Evolutionary conservation across 2,797 vertebrate species (phyloP).

Genomic region (Limnodromus scolopaceus): DNA sequence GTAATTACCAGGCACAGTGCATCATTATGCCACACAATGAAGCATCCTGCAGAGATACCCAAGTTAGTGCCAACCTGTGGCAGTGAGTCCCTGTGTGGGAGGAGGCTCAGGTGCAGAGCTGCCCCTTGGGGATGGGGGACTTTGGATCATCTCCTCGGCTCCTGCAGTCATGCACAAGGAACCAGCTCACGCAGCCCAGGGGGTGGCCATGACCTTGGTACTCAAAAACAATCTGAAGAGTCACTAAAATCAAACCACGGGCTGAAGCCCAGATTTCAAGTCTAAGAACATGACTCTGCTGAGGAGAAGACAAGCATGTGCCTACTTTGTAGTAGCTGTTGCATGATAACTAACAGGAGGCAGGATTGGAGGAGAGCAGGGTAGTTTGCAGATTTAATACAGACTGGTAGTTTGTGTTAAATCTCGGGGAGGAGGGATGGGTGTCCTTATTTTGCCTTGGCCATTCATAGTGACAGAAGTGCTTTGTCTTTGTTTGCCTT

Average conservation of each 20-base stretch:
- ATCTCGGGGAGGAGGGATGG: not conserved
- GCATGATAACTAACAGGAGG: no score
- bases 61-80: not conserved
- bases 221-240: not conserved
- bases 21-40: accelerated
- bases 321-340: accelerated
- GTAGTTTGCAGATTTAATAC: not conserved
- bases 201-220: not conserved
- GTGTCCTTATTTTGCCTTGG: not conserved
- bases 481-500: not conserved
- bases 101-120: not conserved
- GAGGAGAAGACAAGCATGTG: no score
- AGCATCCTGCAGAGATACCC: not conserved
- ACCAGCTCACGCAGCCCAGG: accelerated
- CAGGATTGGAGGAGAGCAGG: not conserved
- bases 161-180: accelerated
- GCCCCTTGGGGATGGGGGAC: not conserved
- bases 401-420: not conserved
- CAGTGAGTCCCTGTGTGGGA: accelerated
- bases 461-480: not conserved
- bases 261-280: not conserved
- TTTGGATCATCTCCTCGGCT: not conserved
- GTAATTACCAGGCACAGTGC: not conserved
- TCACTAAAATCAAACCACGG: not conserved
- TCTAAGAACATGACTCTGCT: not conserved